These are phyloP conservation scores for Dryobota labecula DNA, from an alignment of 2,888 invertebrate species.

Conservation along the genomic window DNA sequence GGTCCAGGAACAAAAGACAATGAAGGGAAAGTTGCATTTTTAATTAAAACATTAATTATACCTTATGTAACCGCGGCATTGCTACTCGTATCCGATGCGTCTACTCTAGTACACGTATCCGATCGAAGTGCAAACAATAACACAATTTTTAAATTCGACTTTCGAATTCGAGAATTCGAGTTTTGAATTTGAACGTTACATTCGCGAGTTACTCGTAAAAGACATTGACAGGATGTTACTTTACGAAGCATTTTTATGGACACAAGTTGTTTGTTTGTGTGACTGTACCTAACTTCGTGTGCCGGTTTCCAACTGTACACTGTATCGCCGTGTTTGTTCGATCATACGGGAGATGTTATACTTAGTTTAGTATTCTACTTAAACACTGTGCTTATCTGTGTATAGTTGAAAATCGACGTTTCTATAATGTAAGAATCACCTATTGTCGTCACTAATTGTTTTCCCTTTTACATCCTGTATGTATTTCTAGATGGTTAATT, in stretches of 20 bases:
- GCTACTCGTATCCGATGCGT: slow-evolving; percentile 62
- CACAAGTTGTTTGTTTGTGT: slow-evolving; percentile 84
- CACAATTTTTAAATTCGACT: slow-evolving; percentile 64
- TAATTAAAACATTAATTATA: slow-evolving; percentile 73
- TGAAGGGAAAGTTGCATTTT: slow-evolving; percentile 88
- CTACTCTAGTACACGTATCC: slow-evolving; percentile 45
- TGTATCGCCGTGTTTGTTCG: slow-evolving; percentile 52
- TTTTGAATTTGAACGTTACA: slow-evolving; percentile 70
- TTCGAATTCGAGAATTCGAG: slow-evolving; percentile 68
- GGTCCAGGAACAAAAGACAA: slow-evolving; percentile 89
- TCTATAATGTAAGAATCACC: slow-evolving; percentile 85
- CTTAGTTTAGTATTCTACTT: slow-evolving; percentile 58
- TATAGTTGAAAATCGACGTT: slow-evolving; percentile 63
- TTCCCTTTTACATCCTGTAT: slow-evolving; percentile 85
- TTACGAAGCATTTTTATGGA: slow-evolving; percentile 81
- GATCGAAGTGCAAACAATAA: slow-evolving; percentile 61
- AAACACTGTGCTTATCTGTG: slow-evolving; percentile 57
- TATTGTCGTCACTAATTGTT: slow-evolving; percentile 86
- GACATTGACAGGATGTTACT: slow-evolving; percentile 83
- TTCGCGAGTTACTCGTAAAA: slow-evolving; percentile 76
- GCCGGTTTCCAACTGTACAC: slow-evolving; percentile 69
- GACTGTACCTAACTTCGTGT: slow-evolving; percentile 79
- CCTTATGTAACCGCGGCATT: slow-evolving; percentile 71
- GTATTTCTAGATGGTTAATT: slow-evolving; percentile 87
- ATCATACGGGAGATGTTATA: slow-evolving; percentile 62